Evolutionary conservation across 1,140 invertebrate species (phyloP), one percentile per base, ranked within the genome.

Genomic region (Antheraea pernyi): DNA sequence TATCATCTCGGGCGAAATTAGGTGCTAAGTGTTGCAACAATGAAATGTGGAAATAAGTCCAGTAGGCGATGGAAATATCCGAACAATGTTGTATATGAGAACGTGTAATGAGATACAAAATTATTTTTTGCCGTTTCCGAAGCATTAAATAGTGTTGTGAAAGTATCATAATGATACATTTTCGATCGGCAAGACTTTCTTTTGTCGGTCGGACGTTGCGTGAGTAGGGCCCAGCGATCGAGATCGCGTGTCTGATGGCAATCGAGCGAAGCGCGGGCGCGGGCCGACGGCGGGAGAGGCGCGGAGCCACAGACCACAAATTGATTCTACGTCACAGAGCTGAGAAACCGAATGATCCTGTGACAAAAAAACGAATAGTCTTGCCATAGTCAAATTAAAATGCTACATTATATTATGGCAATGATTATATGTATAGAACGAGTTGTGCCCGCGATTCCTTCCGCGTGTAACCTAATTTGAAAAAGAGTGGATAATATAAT

Each of bases 251-350:
- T 73, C 76, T 78, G 84, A 84, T 84, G 77, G 84, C 84, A 86
- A 90, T 90, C 85, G 81, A 60, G 64, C 48, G 74, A 79, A 74
- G 77, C 16, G 46, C 46, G 46, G 46, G 39, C 10, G 46, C 46
- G 46, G 16, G 10, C 46, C 22, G 22, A 30, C 4, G 22, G 75
- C 80, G 77, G 77, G 46, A 5, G 46, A 78, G 77, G 46, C 46
- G 46, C 79, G 79, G 69, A 74, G 80, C 76, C 83, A 83, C 71
- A 81, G 85, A 81, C 83, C 85, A 84, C 85, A 86, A 53, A 89
- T 91, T 89, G 88, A 89, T 89, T 91, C 85, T 76, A 81, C 72
- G 63, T 77, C 78, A 82, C 83, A 84, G 81, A 78, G n/a, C n/a
- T n/a, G n/a, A n/a, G 79, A 78, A 77, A 80, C 76, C 73, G 79